These are phyloP conservation scores for Origma solitaria DNA, from an alignment of 2,113 vertebrate species.

Conservation along the genomic window DNA sequence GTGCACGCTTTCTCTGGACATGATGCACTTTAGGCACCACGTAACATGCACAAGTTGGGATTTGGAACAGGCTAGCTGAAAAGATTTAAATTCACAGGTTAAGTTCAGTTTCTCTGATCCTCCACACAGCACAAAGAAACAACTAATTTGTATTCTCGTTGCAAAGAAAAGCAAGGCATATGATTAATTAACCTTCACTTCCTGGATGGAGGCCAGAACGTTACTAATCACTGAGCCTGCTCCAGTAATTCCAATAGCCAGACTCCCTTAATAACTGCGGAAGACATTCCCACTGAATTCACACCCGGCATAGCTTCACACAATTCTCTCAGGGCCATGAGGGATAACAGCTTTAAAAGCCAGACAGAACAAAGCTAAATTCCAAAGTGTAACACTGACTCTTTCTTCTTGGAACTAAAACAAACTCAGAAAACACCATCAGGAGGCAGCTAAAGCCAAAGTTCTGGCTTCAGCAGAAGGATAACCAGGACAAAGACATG, in stretches of 20 bases:
- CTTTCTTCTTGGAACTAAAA: background rate
- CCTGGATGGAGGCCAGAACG: background rate
- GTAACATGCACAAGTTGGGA: conserved; percentile 33
- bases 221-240: background rate
- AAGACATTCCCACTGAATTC: background rate
- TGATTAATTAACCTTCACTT: background rate
- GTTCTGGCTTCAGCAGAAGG: background rate
- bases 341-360: background rate
- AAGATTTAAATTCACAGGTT: conserved; percentile 41
- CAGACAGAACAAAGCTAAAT: background rate
- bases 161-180: background rate
- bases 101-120: conserved; percentile 41
- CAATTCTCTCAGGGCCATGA: background rate
- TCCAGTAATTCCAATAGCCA: background rate
- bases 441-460: background rate
- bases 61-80: conserved; percentile 53
- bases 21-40: conserved; percentile 35
- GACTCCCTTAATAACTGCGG: background rate
- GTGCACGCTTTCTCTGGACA: conserved; percentile 11
- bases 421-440: background rate
- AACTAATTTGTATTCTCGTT: background rate
- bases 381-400: accelerated
- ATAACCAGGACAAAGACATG: background rate
- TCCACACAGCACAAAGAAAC: background rate
- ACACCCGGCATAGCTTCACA: background rate